Conservation (phyloP, 2,888 invertebrate genomes). For the Ochropacha duplaris region DNA sequence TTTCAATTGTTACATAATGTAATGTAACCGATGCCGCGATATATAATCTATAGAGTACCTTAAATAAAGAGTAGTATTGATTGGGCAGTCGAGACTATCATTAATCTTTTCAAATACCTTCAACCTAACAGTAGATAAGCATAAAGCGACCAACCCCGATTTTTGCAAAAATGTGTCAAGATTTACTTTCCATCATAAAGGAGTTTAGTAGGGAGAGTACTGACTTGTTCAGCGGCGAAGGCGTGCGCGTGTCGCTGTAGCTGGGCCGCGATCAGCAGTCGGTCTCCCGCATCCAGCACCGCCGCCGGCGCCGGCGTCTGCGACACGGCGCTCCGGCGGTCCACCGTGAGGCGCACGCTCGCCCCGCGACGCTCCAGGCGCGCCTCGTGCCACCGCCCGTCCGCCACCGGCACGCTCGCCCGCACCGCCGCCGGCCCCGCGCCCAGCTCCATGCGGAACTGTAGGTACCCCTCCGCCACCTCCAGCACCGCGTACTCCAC, state of each 20-base stretch:
- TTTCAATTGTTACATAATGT: too few relatives aligned
- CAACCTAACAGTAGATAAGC: too few relatives aligned
- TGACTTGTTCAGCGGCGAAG: slow-evolving; percentile 75
- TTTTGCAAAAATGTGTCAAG: too few relatives aligned
- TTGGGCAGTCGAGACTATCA: too few relatives aligned
- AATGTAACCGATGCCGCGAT: too few relatives aligned
- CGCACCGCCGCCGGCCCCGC: slow-evolving; percentile 93
- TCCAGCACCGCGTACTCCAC: slow-evolving; percentile 95
- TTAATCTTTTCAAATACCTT: too few relatives aligned
- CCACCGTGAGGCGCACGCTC: slow-evolving; percentile 89
- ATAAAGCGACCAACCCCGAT: too few relatives aligned
- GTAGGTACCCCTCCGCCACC: slow-evolving; percentile 91
- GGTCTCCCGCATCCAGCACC: slow-evolving; percentile 93
- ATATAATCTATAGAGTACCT: too few relatives aligned
- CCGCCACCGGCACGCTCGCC: slow-evolving; percentile 79
- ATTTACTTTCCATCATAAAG: too few relatives aligned
- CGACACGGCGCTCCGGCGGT: slow-evolving; percentile 91
- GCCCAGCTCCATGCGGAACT: slow-evolving; percentile 96
- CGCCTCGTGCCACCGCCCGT: slow-evolving; percentile 87
- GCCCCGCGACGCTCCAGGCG: slow-evolving; percentile 92
- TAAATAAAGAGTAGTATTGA: too few relatives aligned
- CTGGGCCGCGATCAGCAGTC: slow-evolving; percentile 93
- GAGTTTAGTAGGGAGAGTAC: too few relatives aligned
- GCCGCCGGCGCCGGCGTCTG: slow-evolving; percentile 86
- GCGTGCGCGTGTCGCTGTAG: slow-evolving; percentile 90